A percentile compares a stretch with the other conserved stretches of the same genome.
phyloP scores from a whole-genome alignment of 1,140 invertebrate genomes.

The Drosophila truncata region DNA sequence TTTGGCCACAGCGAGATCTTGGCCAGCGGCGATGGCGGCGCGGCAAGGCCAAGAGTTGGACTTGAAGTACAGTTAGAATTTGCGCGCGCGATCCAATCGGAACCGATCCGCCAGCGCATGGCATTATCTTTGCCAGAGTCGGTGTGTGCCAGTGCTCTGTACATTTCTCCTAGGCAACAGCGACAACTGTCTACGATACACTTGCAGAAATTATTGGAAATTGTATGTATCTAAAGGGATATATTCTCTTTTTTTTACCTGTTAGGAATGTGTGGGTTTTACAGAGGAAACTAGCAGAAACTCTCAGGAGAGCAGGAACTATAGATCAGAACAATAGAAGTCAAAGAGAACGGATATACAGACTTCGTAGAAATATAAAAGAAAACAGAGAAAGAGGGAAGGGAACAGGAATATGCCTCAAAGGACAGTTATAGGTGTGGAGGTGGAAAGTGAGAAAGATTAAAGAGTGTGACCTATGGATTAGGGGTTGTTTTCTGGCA shows the following conservation, averaged over 20 bases:
- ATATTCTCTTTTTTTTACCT: background rate
- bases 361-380: too few relatives aligned
- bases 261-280: background rate
- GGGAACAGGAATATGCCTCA: too few relatives aligned
- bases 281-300: too few relatives aligned
- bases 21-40: constrained; percentile 22
- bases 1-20: constrained; percentile 22
- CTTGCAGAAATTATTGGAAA: constrained; percentile 1
- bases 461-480: too few relatives aligned
- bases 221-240: background rate
- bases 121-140: constrained; percentile 46
- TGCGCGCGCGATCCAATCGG: constrained; percentile 37
- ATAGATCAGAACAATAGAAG: too few relatives aligned
- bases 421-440: too few relatives aligned
- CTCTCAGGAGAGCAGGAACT: too few relatives aligned
- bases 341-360: too few relatives aligned
- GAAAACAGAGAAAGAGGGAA: too few relatives aligned
- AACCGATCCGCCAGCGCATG: constrained; percentile 53
- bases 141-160: constrained; percentile 9
- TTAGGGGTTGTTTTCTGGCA: too few relatives aligned
- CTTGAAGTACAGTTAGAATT: constrained; percentile 54
- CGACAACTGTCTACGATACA: constrained; percentile 39
- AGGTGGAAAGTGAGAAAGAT: too few relatives aligned
- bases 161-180: constrained; percentile 5
- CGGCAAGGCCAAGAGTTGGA: constrained; percentile 43